Conservation (phyloP, 1,140 invertebrate genomes). For the Hypothenemus hampei region DNA sequence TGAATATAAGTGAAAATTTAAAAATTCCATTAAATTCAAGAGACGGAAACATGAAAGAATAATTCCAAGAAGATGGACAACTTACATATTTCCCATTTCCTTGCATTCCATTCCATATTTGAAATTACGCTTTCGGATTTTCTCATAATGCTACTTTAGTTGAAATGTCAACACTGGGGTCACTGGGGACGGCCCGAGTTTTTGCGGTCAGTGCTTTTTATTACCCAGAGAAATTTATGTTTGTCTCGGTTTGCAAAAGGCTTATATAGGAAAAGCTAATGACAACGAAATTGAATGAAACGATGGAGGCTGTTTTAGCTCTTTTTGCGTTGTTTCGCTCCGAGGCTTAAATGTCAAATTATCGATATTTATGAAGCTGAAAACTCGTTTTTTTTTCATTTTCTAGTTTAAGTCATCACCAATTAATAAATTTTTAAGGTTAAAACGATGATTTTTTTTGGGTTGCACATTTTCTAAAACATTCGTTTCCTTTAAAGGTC, state of each 20-base stretch:
- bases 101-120: slow-evolving; percentile 18
- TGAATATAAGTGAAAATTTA: too few relatives aligned
- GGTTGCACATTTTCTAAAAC: too few relatives aligned
- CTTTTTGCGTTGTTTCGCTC: neutral
- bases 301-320: slow-evolving; percentile 5
- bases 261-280: slow-evolving; percentile 4
- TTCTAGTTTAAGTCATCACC: too few relatives aligned
- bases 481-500: neutral
- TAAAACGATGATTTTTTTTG: too few relatives aligned
- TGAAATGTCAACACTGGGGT: slow-evolving; percentile 18
- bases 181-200: slow-evolving; percentile 15
- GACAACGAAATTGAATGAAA: slow-evolving; percentile 12
- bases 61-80: too few relatives aligned
- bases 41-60: too few relatives aligned
- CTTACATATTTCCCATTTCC: slow-evolving; percentile 14
- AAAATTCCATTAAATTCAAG: too few relatives aligned
- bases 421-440: too few relatives aligned
- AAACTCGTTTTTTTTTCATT: too few relatives aligned
- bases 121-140: slow-evolving; percentile 19
- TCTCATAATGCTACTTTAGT: slow-evolving; percentile 21
- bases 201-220: slow-evolving; percentile 23
- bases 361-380: neutral
- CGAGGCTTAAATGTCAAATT: neutral
- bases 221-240: slow-evolving; percentile 21
- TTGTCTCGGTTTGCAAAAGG: slow-evolving; percentile 9